Base-by-base conservation (phyloP, 2,888 invertebrate genomes). In the Timema cristinae region DNA sequence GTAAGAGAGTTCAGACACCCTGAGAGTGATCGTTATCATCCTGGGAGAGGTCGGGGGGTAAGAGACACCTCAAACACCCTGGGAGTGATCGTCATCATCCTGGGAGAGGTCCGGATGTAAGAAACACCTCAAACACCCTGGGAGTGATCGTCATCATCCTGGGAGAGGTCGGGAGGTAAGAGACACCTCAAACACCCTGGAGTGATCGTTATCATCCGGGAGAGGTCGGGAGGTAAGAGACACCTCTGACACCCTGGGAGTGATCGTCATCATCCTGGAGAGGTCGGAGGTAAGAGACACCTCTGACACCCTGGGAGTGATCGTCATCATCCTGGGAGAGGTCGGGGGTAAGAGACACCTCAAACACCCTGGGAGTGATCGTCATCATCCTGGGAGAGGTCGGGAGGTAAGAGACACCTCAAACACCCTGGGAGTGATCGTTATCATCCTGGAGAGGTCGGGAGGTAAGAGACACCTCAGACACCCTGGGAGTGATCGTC, bases 361-460 rank as follows among this genome's bases (percentile, higher is more conserved):
- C 32, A 32, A 32, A 32, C 32, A 32, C 90, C 72, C 82, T 91
- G 73, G 90, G 90, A 73, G 87, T 91, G 75, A 84, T 90, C 77
- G 88, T 89, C 68, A 86, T 91, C 74, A 88, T 91, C 78, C 84
- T 90, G 74, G 88, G 89, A 79, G 90, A 89, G 80, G 88, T 89
- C 77, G 89, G 90, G 81, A 87, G 88, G 89, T 89, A 78, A 81
- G 81, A 32, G 32, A 32, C 32, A 32, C 32, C 32, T 32, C 32
- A 32, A 32, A 32, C 32, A 32, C 90, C 72, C 82, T 91, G 73
- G 90, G 90, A 74, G 87, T 91, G 75, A 84, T 89, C 67, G n/a
- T n/a, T n/a, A 86, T 91, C 74, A 88, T 90, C 78, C 84, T 90
- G 74, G 88, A 79, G 90, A 89, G 80, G 88, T 89, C 77, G 89